Base-by-base conservation (phyloP, 64 coral and sea anemone species). In the Montipora cactus region DNA sequence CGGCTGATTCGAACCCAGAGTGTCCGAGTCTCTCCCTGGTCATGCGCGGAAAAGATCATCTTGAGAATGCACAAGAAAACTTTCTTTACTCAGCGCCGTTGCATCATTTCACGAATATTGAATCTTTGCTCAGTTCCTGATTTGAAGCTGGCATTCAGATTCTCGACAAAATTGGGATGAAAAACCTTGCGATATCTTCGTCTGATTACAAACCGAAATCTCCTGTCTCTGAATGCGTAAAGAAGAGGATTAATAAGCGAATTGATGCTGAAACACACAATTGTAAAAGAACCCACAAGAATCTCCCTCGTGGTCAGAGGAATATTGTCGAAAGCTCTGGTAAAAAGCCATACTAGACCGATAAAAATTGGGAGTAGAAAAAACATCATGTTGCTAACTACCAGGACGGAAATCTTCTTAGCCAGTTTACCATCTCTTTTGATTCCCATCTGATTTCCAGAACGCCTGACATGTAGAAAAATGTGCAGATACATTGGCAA, bases 191-290 rank as follows among this genome's bases (percentile, higher is more conserved):
- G 69, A 59, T 72, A 61, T 52, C 46, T 45, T 28, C 44, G 21
- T 79, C 87, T 93, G 6, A 94, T 70, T 12, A 84, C 77, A 8
- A 57, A 59, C 47, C 71, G 77, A 66, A 96, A 96, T n/a, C 92
- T 55, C 44, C 28, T 76, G 72, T 94, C 90, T 53, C 95, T 90
- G 44, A 81, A 96, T 4, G 95, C 95, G 23, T 96, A 96, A 48
- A 96, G 22, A 52, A 96, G 72, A 44, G 95, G 95, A n/a, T 96
- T 96, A 2, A 96, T 14, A 73, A 96, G 88, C n/a, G 92, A 94
- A 44, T 96, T 96, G 2, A 96, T 85, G 53, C 64, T 87, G 8
- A 94, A 82, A 7, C 92, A 90, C 3, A 96, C 2, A 8, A 55
- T 87, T 18, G 95, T 88, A 80, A 96, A 75, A 11, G 80, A 88